phyloP scores from a whole-genome alignment of 2,113 vertebrate genomes.

The Rhegmatorhina hoffmannsi region DNA sequence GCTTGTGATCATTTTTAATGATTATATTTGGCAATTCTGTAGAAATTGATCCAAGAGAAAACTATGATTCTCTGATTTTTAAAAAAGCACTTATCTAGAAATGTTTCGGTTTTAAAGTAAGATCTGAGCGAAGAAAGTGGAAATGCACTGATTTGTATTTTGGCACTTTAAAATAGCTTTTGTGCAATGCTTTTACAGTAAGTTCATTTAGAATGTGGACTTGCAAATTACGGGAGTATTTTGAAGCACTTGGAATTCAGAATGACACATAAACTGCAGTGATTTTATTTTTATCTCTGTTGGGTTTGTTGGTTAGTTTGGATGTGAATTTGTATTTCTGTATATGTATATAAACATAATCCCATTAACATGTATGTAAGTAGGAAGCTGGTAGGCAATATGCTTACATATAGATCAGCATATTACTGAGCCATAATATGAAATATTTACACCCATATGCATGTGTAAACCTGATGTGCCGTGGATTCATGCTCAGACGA shows the following conservation, averaged over 20 bases:
- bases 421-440: background rate
- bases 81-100: background rate
- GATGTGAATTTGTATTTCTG: background rate
- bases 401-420: background rate
- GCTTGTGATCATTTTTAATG: conserved; percentile 12
- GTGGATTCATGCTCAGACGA: background rate
- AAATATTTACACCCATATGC: background rate
- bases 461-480: background rate
- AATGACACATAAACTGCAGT: background rate
- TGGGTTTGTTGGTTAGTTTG: background rate
- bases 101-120: background rate
- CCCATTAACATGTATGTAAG: conserved; percentile 18
- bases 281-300: conserved; percentile 29
- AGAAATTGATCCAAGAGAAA: background rate
- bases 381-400: background rate
- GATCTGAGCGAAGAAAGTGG: background rate
- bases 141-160: background rate
- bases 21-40: background rate
- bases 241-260: background rate
- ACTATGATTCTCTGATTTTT: background rate
- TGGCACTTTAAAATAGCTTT: background rate
- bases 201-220: background rate
- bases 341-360: background rate
- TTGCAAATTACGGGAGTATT: background rate
- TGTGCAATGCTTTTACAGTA: background rate